A percentile compares a stretch with the other conserved stretches of the same genome.
Evolutionary conservation across 2,888 invertebrate species (phyloP).

Genomic region (Abrostola triplasia): DNA sequence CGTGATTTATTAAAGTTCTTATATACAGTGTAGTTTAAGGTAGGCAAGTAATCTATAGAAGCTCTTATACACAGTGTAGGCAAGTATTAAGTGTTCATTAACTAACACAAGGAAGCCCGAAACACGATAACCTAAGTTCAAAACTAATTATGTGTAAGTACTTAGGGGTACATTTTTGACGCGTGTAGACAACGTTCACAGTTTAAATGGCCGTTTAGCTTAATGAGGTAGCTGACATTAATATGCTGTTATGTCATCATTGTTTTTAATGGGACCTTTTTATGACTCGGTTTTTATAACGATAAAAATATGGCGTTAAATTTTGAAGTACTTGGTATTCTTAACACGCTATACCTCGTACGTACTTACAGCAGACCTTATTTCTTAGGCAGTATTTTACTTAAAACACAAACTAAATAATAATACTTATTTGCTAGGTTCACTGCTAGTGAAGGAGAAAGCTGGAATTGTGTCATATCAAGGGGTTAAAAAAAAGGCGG

Average conservation of each 20-base stretch:
- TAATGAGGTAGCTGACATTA: conserved; percentile 1
- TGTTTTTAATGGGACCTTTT: not conserved
- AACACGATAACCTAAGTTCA: conserved; percentile 1
- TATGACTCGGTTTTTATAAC: not conserved
- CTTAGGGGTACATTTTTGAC: not conserved
- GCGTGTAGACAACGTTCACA: not conserved
- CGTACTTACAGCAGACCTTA: too few relatives aligned
- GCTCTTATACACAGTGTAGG: not conserved
- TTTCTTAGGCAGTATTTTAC: too few relatives aligned
- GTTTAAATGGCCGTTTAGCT: conserved; percentile 4
- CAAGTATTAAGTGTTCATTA: not conserved
- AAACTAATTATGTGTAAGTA: conserved; percentile 2
- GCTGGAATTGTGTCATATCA: too few relatives aligned
- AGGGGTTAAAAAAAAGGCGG: too few relatives aligned
- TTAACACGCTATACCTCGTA: too few relatives aligned
- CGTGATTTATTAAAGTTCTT: not conserved
- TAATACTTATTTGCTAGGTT: too few relatives aligned
- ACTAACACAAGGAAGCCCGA: not conserved
- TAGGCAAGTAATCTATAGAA: not conserved
- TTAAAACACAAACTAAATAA: too few relatives aligned
- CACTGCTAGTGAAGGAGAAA: too few relatives aligned
- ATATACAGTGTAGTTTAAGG: too few relatives aligned
- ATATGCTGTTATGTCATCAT: conserved; percentile 1
- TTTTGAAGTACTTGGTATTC: not conserved
- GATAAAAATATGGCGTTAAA: not conserved